A percentile compares a stretch with the other conserved stretches of the same genome.
Evolutionary conservation across 2,113 vertebrate genomes (phyloP).

Genomic region (Pongo abelii): DNA sequence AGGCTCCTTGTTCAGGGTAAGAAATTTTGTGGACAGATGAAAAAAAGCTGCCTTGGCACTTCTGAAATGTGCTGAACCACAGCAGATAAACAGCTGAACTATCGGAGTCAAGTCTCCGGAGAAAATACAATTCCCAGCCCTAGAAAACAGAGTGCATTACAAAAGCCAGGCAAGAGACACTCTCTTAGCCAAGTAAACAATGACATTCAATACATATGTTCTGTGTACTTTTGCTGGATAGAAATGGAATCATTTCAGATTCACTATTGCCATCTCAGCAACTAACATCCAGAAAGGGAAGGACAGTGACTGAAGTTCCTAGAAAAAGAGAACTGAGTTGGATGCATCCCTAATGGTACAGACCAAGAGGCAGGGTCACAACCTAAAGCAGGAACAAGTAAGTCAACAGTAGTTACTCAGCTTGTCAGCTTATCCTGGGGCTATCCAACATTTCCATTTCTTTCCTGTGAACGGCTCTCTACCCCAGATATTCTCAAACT

Average conservation of each 20-base stretch:
- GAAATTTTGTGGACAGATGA: neutral
- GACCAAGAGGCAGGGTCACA: neutral
- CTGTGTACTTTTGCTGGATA: neutral
- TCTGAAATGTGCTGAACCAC: conserved; percentile 10
- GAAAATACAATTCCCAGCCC: conserved; percentile 25
- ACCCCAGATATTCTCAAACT: neutral
- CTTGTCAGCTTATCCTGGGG: neutral
- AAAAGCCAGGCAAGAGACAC: neutral
- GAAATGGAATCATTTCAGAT: conserved; percentile 9
- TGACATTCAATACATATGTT: conserved; percentile 4
- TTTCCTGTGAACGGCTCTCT: neutral
- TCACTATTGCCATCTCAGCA: neutral
- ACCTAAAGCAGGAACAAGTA: neutral
- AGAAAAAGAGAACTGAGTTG: neutral
- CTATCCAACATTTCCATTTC: too few species aligned
- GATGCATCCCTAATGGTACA: neutral
- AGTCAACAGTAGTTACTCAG: neutral
- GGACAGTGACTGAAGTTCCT: neutral
- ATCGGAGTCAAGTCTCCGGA: neutral
- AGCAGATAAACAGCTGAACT: neutral
- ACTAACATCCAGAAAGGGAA: neutral
- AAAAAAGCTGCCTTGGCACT: neutral
- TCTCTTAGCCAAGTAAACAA: conserved; percentile 4
- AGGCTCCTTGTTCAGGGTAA: neutral
- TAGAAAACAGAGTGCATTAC: neutral